Percentiles rank a stretch among this genome's conserved stretches.
These are phyloP conservation scores for Dinothrombium tinctorium DNA, from an alignment of 1,140 invertebrate genomes.

Conservation along the genomic window DNA sequence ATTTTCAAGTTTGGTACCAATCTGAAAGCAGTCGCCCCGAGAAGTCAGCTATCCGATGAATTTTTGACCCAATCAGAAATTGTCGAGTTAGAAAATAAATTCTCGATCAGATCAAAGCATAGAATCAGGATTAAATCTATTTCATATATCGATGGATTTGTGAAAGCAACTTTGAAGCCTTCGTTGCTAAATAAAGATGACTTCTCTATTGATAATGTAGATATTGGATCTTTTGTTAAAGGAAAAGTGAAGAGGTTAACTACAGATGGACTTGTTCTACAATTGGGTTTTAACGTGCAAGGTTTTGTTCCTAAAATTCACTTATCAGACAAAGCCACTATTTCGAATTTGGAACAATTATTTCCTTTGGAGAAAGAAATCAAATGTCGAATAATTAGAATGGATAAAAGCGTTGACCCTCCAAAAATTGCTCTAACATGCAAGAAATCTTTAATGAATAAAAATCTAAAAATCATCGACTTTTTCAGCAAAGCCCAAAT, in stretches of 20 bases:
- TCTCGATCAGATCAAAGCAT: constrained; percentile 26
- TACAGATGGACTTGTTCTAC: constrained; percentile 19
- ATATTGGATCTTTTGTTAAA: constrained; percentile 26
- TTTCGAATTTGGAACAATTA: constrained; percentile 12
- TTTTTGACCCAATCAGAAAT: constrained; percentile 19
- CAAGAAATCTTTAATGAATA: constrained; percentile 10
- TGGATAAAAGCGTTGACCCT: background rate
- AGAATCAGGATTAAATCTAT: constrained; percentile 25
- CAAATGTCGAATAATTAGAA: constrained; percentile 19
- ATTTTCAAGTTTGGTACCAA: constrained; percentile 8
- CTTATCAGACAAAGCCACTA: constrained; percentile 24
- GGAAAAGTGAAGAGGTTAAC: constrained; percentile 24
- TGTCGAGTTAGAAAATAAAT: constrained; percentile 20
- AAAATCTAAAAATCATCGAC: constrained; percentile 11
- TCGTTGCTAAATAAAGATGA: constrained; percentile 25
- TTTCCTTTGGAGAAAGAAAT: constrained; percentile 19
- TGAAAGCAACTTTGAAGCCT: constrained; percentile 11
- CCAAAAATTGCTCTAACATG: constrained; percentile 7
- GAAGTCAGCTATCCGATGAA: constrained; percentile 8
- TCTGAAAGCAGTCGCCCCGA: constrained; percentile 5
- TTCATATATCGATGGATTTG: constrained; percentile 7
- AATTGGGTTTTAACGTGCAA: constrained; percentile 13
- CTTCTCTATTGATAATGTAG: constrained; percentile 26
- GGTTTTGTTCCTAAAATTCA: constrained; percentile 22
- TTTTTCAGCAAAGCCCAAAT: constrained; percentile 12